Evolutionary conservation across 2,888 invertebrate species (phyloP).

Genomic region (Melieria picta): DNA sequence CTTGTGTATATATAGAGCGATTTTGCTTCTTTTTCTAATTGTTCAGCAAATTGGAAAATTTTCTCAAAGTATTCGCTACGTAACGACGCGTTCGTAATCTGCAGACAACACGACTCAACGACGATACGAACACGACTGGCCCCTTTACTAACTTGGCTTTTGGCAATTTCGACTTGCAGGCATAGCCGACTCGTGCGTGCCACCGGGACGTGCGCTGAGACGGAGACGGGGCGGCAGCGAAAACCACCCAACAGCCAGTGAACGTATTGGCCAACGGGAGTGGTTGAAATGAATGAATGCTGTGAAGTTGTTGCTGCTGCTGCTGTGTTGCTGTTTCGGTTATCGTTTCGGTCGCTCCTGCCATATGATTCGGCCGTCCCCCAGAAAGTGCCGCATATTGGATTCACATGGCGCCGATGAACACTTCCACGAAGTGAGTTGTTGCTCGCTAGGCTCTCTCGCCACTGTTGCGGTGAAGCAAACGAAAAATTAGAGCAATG

Average conservation of each 20-base stretch:
- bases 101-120: conserved; percentile 53
- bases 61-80: conserved; percentile 35
- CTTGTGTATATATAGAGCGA: conserved; percentile 6
- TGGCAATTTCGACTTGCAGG: conserved; percentile 17
- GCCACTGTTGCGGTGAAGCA: too few relatives aligned
- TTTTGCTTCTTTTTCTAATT: conserved; percentile 12
- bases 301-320: conserved; percentile 28
- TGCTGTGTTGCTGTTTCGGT: not conserved
- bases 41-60: conserved; percentile 36
- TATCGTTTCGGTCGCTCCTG: too few relatives aligned
- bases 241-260: conserved; percentile 25
- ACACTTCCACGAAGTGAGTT: too few relatives aligned
- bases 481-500: too few relatives aligned
- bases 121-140: conserved; percentile 62
- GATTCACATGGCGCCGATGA: too few relatives aligned
- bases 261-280: conserved; percentile 7
- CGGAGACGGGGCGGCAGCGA: conserved; percentile 40
- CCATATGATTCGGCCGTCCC: too few relatives aligned
- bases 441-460: too few relatives aligned
- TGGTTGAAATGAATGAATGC: conserved; percentile 18
- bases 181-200: not conserved
- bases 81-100: conserved; percentile 46
- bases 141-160: conserved; percentile 23
- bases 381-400: too few relatives aligned
- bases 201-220: conserved; percentile 14